Evolutionary conservation across 92 coral and sea anemone genomes (phyloP), one percentile per base, ranked within the genome.

Genomic region (Meandrina meandrites): DNA sequence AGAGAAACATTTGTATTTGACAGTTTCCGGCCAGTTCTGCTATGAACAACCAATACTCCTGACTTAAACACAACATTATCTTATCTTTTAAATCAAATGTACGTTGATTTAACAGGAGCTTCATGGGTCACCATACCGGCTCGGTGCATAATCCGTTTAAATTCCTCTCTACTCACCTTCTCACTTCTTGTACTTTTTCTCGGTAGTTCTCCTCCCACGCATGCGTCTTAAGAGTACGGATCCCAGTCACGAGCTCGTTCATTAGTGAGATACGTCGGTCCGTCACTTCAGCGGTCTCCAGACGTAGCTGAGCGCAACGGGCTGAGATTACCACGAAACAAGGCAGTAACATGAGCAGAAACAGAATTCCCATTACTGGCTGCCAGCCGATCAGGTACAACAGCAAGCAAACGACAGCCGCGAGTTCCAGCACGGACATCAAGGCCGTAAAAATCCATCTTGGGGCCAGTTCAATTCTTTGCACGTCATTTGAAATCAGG

Each of bases 201-300:
- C 58, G 16, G 66, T 69, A 82, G 78, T 68, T 31, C 0, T 68
- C 78, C 18, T 82, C 86, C 86, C 86, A 82, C 62, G 78, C 86
- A 82, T 82, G 86, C 47, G 86, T 51, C 78, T 82, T 82, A 0
- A 82, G 60, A 16, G 78, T 68, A 68, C 78, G 86, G 54, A 83
- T 83, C 68, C 79, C 86, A 54, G 86, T 31, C 70, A 83, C 66
- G 22, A 83, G 47, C 53, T 83, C 86, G 50, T 53, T 72, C 79
- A 83, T 72, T 0, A 83, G 69, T 18, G 79, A 83, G 9, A 83
- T 48, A 15, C 86, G 86, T 2, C 62, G 64, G 17, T 83, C 86
- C 4, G 86, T 28, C 22, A 83, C 66, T 27, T 32, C 42, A 48
- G 79, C 79, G 58, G 64, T 83, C 42, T 83, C 31, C 24, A 8